A percentile compares a stretch with the other conserved stretches of the same genome.
These are phyloP conservation scores for Melanostoma mellinum DNA, from an alignment of 2,888 invertebrate species.

Conservation along the genomic window DNA sequence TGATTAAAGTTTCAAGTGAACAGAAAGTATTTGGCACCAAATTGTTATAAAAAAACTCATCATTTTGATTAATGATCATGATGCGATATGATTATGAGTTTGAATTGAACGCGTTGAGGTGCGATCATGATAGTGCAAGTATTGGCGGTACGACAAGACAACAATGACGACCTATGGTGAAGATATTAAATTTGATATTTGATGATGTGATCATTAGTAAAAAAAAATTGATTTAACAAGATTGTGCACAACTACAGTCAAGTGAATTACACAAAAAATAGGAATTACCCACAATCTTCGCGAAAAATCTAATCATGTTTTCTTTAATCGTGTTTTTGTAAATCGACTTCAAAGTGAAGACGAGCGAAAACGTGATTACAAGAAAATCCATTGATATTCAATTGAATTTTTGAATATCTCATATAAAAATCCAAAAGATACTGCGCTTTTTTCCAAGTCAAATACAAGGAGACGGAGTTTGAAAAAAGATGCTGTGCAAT, in stretches of 20 bases:
- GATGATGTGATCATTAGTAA: slow-evolving; percentile 53
- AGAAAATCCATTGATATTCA: slow-evolving; percentile 49
- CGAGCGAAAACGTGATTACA: slow-evolving; percentile 62
- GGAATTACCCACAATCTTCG: not conserved
- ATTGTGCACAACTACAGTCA: slow-evolving; percentile 8
- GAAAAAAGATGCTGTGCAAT: slow-evolving; percentile 72
- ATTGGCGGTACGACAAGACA: slow-evolving; percentile 38
- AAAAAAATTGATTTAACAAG: slow-evolving; percentile 37
- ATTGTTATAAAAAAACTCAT: slow-evolving; percentile 29
- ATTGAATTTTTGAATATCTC: slow-evolving; percentile 33
- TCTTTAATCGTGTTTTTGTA: slow-evolving; percentile 41
- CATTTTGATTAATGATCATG: slow-evolving; percentile 64
- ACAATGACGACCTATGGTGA: slow-evolving; percentile 26
- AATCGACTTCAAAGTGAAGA: slow-evolving; percentile 28
- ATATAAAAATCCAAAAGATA: slow-evolving; percentile 31
- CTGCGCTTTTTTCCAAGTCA: slow-evolving; percentile 59
- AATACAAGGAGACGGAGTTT: slow-evolving; percentile 34
- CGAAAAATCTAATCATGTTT: slow-evolving; percentile 20
- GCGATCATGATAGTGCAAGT: slow-evolving; percentile 53
- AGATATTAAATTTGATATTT: slow-evolving; percentile 6
- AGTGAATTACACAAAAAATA: slow-evolving; percentile 6
- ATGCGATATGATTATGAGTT: slow-evolving; percentile 41
- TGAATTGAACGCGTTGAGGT: slow-evolving; percentile 37
- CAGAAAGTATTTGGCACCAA: slow-evolving; percentile 18
- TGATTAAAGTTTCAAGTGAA: slow-evolving; percentile 35